These are phyloP conservation scores for Semaprochilodus insignis DNA, from an alignment of 2,797 vertebrate species.

Conservation along the genomic window DNA sequence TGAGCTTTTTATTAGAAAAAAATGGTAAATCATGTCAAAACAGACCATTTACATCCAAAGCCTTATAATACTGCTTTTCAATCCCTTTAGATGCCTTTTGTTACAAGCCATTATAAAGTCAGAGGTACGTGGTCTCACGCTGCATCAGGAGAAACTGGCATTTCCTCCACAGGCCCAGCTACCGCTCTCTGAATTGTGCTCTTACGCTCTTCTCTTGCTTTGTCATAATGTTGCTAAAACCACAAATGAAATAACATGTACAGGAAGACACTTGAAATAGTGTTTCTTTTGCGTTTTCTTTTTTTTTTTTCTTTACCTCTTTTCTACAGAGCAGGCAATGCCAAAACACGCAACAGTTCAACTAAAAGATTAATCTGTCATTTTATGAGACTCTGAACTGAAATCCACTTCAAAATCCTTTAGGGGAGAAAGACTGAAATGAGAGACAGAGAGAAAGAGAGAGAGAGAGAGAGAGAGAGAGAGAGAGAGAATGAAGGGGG, in stretches of 20 bases:
- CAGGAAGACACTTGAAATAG: constrained; percentile 57
- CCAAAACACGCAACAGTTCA: constrained; percentile 45
- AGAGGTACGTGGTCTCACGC: constrained; percentile 28
- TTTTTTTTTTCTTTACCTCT: constrained; percentile 31
- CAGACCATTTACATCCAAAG: constrained; percentile 36
- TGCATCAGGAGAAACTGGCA: constrained; percentile 10
- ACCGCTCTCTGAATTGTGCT: constrained; percentile 31
- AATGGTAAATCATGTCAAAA: constrained; percentile 45
- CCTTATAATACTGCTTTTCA: constrained; percentile 38
- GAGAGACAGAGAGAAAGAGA: neutral
- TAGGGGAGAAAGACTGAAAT: constrained; percentile 23
- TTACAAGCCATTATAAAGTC: constrained; percentile 31
- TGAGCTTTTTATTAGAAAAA: constrained; percentile 55
- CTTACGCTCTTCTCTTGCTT: constrained; percentile 15
- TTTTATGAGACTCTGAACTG: constrained; percentile 18
- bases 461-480: no score
- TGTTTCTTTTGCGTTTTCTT: constrained; percentile 35
- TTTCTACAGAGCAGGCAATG: constrained; percentile 54
- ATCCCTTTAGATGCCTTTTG: constrained; percentile 15
- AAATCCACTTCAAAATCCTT: constrained; percentile 31
- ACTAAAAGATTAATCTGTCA: constrained; percentile 39
- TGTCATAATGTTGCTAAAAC: constrained; percentile 38
- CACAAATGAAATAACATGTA: constrained; percentile 48
- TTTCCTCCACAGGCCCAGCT: constrained; percentile 7
- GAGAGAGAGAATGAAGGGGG: neutral